phyloP scores from a whole-genome alignment of 2,113 vertebrate genomes.

The Mirounga angustirostris region DNA sequence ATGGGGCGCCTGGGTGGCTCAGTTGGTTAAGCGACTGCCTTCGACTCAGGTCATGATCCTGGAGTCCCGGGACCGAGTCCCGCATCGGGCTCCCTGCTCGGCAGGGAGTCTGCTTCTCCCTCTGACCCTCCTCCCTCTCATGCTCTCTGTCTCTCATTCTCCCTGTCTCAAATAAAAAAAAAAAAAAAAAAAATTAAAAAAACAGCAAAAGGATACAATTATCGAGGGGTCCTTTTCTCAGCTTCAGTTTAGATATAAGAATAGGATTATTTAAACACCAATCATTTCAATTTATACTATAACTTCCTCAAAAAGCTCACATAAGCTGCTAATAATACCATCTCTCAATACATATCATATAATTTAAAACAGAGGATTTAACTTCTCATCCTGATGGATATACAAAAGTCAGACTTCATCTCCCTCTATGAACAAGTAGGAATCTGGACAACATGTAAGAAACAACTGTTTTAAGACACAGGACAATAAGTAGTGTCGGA shows the following conservation, averaged over 20 bases:
- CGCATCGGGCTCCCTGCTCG: too few relatives aligned
- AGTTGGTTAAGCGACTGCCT: too few relatives aligned
- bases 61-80: too few relatives aligned
- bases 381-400: not conserved
- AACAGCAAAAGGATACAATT: not conserved
- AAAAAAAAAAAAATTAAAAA: not conserved
- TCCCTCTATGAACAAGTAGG: not conserved
- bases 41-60: too few relatives aligned
- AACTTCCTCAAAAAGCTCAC: not conserved
- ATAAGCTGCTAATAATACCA: not conserved
- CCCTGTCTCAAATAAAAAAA: not conserved
- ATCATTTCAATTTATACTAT: not conserved
- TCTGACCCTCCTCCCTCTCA: too few relatives aligned
- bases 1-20: not conserved
- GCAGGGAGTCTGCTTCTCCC: too few relatives aligned
- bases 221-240: not conserved
- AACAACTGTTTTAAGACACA: not conserved
- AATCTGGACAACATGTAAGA: not conserved
- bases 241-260: constrained; percentile 28
- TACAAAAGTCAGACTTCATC: not conserved
- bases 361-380: not conserved
- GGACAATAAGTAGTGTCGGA: not conserved
- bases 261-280: not conserved
- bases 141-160: too few relatives aligned
- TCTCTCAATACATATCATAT: not conserved